Conservation (phyloP, 2,113 vertebrate genomes). For the Apistogramma diplotaenia region DNA sequence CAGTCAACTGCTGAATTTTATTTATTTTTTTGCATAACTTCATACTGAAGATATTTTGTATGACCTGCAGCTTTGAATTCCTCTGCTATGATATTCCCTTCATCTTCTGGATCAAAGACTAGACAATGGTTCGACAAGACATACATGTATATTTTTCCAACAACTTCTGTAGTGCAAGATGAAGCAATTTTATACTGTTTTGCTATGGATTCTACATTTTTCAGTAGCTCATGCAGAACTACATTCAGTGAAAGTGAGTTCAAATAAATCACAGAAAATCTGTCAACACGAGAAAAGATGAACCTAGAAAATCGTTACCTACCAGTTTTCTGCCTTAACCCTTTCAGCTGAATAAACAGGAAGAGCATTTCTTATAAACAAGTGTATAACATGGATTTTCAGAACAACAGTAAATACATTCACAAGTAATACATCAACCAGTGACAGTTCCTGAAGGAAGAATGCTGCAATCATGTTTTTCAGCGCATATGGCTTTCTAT, state of each 20-base stretch:
- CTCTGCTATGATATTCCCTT: not conserved
- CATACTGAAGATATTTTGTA: constrained; percentile 2
- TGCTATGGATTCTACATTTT: constrained; percentile 16
- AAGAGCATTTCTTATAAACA: not conserved
- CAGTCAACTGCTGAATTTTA: constrained; percentile 8
- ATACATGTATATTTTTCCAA: not conserved
- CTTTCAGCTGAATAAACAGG: not conserved
- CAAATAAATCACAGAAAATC: not conserved
- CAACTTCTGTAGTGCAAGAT: not conserved
- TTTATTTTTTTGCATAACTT: constrained; percentile 12
- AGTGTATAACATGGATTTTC: constrained; percentile 3
- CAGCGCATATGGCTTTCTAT: constrained; percentile 8
- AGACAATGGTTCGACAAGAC: constrained; percentile 27
- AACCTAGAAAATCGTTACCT: not conserved
- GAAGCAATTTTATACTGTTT: not conserved
- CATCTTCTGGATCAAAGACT: constrained; percentile 22
- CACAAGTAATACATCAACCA: constrained; percentile 19
- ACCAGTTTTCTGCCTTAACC: not conserved
- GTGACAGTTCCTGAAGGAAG: constrained; percentile 32
- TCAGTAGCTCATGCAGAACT: not conserved
- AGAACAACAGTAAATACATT: constrained; percentile 21
- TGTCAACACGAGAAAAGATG: not conserved
- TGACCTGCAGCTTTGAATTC: constrained; percentile 1
- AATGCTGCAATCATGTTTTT: constrained; percentile 3
- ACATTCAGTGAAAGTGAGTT: constrained; percentile 12